Evolutionary conservation across 1,140 invertebrate species (phyloP), one percentile per base, ranked within the genome.

Genomic region (Leptopilina boulardi): DNA sequence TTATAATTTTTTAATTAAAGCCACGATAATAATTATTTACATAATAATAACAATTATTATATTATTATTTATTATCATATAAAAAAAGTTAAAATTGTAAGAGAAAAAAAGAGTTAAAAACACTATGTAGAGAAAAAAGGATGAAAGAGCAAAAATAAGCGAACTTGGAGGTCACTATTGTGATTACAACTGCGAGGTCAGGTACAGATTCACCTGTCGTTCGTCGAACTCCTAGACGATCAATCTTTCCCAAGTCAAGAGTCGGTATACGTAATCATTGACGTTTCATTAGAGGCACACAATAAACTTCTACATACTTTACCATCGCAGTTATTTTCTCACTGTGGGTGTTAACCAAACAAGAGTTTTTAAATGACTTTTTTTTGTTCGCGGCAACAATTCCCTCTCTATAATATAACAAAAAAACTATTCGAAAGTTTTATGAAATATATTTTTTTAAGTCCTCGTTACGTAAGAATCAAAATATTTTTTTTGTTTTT

Each of bases 241-340:
- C 76, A 77, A 84, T 85, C 83, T 82, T 81, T n/a, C n/a, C 77
- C 19, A 51, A 73, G 54, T 70, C 9, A 47, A 5, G 2, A 3
- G 73, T 74, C 66, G 70, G 76, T 38, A n/a, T n/a, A n/a, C n/a
- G 76, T 82, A 80, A 80, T 83, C 74, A 80, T 80, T 75, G 82
- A 83, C 78, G 81, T 83, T 85, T 83, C 80, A 81, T 71, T 71
- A 71, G 23, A 71, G n/a, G 70, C 38, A 10, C 15, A 19, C n/a
- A 71, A 71, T 71, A 72, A 72, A 42, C 2, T 15, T 34, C 30
- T 5, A 72, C 18, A 59, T 59, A 23, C 56, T 21, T 26, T 15
- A 59, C 8, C 10, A 13, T 21, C 54, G 19, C 54, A 21, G 21
- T 23, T 59, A 26, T 59, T 23, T 30, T 59, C 56, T 59, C 8